Evolutionary conservation across 35 echinoderm and acorn worm genomes (phyloP).

Genomic region (Ophioderma brevispina): DNA sequence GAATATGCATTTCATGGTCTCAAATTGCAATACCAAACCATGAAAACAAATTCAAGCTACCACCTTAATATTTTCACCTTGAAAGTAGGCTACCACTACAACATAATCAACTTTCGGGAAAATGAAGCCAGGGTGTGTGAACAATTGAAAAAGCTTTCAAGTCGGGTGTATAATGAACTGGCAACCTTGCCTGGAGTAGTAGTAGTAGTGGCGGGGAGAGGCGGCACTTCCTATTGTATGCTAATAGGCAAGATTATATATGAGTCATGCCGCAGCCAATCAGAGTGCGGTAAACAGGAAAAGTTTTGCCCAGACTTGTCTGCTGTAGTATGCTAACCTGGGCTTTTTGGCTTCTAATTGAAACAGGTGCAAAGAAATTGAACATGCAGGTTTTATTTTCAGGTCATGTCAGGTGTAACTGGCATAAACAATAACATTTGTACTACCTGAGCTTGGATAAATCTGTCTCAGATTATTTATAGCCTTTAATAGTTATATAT

Average conservation of each 20-base stretch:
- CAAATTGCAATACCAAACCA: no score
- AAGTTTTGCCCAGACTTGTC: conserved; percentile 7
- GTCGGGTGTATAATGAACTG: background rate
- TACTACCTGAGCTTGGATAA: background rate
- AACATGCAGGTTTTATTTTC: background rate
- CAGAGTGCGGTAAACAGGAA: background rate
- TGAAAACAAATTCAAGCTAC: no score
- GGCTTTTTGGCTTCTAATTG: background rate
- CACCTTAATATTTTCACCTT: no score
- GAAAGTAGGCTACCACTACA: no score
- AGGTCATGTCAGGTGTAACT: background rate
- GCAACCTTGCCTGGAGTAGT: background rate
- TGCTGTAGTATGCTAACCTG: background rate
- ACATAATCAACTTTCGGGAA: no score
- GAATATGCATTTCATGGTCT: no score
- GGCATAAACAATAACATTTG: background rate
- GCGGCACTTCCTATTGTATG: conserved; percentile 3
- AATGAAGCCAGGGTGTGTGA: no score
- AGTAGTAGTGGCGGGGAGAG: background rate
- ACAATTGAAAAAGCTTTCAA: no score
- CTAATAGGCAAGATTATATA: background rate
- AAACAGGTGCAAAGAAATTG: background rate
- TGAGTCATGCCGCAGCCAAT: background rate
- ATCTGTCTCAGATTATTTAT: background rate
- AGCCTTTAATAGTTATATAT: background rate